Conservation (phyloP, 2,888 invertebrate species). For the Iphiclides podalirius region DNA sequence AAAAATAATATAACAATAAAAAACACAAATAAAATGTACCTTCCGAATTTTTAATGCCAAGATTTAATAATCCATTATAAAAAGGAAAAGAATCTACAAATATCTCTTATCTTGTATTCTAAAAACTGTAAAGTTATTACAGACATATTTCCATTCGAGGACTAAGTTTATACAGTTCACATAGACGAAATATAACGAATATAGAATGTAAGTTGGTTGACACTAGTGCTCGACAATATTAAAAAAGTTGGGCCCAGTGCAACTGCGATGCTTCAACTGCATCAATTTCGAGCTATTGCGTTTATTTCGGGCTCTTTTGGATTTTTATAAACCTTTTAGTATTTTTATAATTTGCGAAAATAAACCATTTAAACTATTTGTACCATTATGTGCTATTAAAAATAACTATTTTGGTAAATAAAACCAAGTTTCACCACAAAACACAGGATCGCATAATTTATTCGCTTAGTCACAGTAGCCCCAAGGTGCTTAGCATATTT, state of each 20-base stretch:
- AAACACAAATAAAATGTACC: too few species aligned
- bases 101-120: too few species aligned
- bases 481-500: background rate
- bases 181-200: constrained; percentile 7
- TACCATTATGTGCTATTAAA: too few species aligned
- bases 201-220: background rate
- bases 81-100: too few species aligned
- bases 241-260: constrained; percentile 16
- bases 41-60: too few species aligned
- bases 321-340: background rate
- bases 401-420: too few species aligned
- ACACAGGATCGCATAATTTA: background rate
- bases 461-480: background rate
- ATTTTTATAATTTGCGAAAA: background rate
- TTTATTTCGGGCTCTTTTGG: background rate
- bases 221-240: constrained; percentile 19
- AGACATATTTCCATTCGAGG: too few species aligned
- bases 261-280: background rate
- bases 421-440: background rate
- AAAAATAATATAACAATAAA: too few species aligned
- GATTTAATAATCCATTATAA: too few species aligned
- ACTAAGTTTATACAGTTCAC: too few species aligned
- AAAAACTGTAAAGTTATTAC: too few species aligned
- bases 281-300: constrained; percentile 8
- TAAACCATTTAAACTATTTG: background rate